Evolutionary conservation across 2,797 vertebrate species (phyloP).

Genomic region (Eulemur albifrons): DNA sequence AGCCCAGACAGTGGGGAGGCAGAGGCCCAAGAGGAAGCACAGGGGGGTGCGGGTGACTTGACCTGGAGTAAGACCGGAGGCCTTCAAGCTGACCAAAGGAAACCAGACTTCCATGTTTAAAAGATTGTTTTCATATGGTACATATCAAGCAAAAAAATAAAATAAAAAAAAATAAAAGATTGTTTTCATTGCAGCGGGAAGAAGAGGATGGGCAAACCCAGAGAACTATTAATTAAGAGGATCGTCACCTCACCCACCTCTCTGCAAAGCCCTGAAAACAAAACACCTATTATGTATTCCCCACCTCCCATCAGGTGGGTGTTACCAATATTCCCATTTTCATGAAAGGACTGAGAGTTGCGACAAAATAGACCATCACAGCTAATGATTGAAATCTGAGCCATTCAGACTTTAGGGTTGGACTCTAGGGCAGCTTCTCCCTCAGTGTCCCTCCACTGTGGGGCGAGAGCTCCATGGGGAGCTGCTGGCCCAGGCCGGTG

Average conservation of each 20-base stretch:
- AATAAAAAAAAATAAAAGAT: background rate
- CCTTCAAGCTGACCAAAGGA: background rate
- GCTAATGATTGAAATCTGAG: background rate
- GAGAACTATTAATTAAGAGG: background rate
- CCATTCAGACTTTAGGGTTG: background rate
- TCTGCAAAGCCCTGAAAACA: background rate
- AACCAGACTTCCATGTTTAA: background rate
- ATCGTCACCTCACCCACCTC: too few species aligned
- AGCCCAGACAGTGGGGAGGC: background rate
- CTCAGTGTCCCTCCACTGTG: background rate
- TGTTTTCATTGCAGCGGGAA: background rate
- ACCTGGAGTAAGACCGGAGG: background rate
- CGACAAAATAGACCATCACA: background rate
- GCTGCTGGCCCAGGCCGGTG: rapidly evolving
- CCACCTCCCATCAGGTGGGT: too few species aligned
- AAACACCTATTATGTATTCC: too few species aligned
- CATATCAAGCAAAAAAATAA: too few species aligned
- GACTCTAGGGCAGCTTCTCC: background rate
- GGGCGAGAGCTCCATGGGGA: background rate
- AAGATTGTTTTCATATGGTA: background rate
- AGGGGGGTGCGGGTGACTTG: background rate
- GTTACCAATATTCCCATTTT: background rate
- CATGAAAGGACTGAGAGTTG: background rate
- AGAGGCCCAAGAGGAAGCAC: background rate
- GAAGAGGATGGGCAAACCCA: background rate